Base-by-base conservation (phyloP, 2,888 invertebrate species). In the Brenthis daphne region DNA sequence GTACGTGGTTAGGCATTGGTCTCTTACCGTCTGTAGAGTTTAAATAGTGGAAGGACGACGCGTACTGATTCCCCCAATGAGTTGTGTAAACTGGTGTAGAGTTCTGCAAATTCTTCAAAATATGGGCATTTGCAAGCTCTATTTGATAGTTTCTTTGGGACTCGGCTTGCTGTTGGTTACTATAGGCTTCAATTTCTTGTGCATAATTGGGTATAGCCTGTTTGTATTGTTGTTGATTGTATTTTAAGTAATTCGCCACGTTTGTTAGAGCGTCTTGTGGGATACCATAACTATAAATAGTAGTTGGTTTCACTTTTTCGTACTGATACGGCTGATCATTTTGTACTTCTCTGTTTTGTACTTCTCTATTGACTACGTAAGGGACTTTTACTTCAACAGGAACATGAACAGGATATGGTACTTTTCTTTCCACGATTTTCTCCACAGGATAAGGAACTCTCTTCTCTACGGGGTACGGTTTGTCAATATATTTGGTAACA, bases 321-420 rank as follows among this genome's bases (percentile, higher is more conserved):
- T 77, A 75, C 2, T 73, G 73, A 60, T 83, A 82, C 56, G 81
- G 82, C 13, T 81, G 80, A 1, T 87, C 92, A 70, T 93, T 94
- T 69, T 81, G 80, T 1, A 86, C 92, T 70, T 85, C 81, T 67
- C 82, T 89, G 71, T 93, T 94, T 68, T 81, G 80, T 1, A 87
- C 92, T 71, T 85, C 81, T 67, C 82, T 89, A 57, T 90, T 88
- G 0, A 87, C 87, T 6, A 85, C 86, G 74, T 87, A 93, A 0
- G 94, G 93, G 2, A 93, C 87, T 76, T 88, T 90, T 1, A 92
- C 88, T 29, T 93, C 90, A 0, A 94, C 87, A 0, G 94, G 93
- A 6, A 94, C 93, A 6, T 95, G 93, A 0, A 94, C 88, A 0
- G 88, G 94, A 78, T 94, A 93, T 0, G 94, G 94, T 3, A 94